Evolutionary conservation across 2,113 vertebrate species (phyloP).

Genomic region (Eidolon helvum): DNA sequence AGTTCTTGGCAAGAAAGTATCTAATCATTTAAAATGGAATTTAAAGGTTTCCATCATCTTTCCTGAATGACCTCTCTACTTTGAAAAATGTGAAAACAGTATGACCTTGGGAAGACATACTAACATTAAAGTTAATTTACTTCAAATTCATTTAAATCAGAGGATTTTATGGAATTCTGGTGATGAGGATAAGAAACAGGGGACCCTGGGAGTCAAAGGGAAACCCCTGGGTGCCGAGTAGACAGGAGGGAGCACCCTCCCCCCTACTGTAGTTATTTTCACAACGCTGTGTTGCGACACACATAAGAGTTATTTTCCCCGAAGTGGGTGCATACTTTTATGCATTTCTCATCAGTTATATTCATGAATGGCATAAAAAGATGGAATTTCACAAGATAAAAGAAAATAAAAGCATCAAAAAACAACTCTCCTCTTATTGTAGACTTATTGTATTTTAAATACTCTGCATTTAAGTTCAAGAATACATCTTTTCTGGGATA

Average conservation of each 20-base stretch:
- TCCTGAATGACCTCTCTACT: neutral
- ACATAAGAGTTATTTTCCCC: neutral
- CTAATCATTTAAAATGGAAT: neutral
- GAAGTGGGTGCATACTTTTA: neutral
- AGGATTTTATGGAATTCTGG: neutral
- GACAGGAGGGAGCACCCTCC: neutral
- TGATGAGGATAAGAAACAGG: neutral
- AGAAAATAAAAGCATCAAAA: slow-evolving; percentile 1
- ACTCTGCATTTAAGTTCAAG: neutral
- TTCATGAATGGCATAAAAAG: slow-evolving; percentile 8
- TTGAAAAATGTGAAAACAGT: slow-evolving; percentile 26
- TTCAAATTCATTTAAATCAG: neutral
- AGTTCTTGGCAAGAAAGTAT: neutral
- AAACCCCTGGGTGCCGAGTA: neutral
- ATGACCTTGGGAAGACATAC: neutral
- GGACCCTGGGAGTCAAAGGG: neutral
- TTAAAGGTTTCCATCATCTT: neutral
- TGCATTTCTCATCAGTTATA: neutral
- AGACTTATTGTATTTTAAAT: neutral
- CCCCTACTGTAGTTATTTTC: fast-evolving
- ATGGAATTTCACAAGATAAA: slow-evolving; percentile 19
- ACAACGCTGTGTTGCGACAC: fast-evolving
- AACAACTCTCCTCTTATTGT: neutral
- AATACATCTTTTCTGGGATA: neutral
- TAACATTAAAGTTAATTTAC: slow-evolving; percentile 1